A percentile compares a stretch with the other conserved stretches of the same genome.
Evolutionary conservation across 2,888 invertebrate genomes (phyloP).

Genomic region (Sicus ferrugineus): DNA sequence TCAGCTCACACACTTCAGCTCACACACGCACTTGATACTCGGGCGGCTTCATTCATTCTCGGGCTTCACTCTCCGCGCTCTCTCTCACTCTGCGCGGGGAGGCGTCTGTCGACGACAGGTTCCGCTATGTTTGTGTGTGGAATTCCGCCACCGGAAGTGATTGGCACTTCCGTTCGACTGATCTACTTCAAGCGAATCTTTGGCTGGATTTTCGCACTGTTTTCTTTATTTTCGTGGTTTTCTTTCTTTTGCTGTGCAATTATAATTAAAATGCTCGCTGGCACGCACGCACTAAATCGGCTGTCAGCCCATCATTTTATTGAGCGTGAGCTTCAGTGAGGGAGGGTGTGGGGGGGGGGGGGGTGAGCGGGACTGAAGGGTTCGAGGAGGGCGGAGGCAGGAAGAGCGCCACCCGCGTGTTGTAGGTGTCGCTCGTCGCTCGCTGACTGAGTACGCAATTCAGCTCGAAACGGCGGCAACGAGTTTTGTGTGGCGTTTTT

Average conservation of each 20-base stretch:
- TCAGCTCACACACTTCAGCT: neutral
- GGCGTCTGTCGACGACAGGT: too few relatives aligned
- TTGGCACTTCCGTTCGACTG: neutral
- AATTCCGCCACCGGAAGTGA: neutral
- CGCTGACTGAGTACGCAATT: neutral
- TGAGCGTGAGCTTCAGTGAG: neutral
- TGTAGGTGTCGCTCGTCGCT: neutral
- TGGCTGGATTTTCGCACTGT: neutral
- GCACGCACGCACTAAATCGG: too few relatives aligned
- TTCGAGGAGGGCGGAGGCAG: neutral
- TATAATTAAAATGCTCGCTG: too few relatives aligned
- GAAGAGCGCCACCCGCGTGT: neutral
- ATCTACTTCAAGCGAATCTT: neutral
- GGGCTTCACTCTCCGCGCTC: too few relatives aligned
- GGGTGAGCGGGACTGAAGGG: neutral
- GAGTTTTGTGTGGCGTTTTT: neutral
- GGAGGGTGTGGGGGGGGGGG: neutral
- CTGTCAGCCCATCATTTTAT: too few relatives aligned
- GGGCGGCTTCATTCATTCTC: neutral
- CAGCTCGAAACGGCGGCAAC: neutral
- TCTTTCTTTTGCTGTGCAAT: neutral
- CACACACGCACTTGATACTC: neutral
- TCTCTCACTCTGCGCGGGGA: too few relatives aligned
- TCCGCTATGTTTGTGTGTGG: too few relatives aligned
- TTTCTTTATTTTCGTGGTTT: too few relatives aligned